Conservation (phyloP, 2,888 invertebrate genomes). For the Caenorhabditis macrosperma region DNA sequence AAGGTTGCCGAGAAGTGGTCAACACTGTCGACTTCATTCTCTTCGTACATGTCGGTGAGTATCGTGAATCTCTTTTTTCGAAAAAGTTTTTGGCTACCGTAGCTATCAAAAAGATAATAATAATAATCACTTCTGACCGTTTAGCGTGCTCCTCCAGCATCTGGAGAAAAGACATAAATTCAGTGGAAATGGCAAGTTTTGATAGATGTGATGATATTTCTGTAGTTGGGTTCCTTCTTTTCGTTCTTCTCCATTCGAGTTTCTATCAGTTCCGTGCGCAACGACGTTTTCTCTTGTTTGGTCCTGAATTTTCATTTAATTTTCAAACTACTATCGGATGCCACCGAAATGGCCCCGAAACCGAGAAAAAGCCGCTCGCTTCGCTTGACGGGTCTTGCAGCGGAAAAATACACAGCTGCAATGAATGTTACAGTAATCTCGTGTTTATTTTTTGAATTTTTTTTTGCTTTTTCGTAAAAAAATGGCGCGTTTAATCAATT, state of each 20-base stretch:
- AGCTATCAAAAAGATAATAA: too few relatives aligned
- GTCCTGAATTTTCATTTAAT: not conserved
- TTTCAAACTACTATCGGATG: too few relatives aligned
- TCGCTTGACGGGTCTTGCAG: too few relatives aligned
- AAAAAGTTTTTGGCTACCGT: too few relatives aligned
- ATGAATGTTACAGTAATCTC: too few relatives aligned
- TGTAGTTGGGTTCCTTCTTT: not conserved
- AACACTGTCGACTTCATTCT: constrained; percentile 83
- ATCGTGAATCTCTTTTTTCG: not conserved
- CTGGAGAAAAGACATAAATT: constrained; percentile 55
- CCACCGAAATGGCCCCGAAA: too few relatives aligned
- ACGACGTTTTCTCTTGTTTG: not conserved
- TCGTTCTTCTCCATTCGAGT: not conserved
- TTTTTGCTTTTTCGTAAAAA: too few relatives aligned
- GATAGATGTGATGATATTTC: constrained; percentile 13
- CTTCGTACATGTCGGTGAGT: constrained; percentile 77
- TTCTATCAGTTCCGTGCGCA: not conserved
- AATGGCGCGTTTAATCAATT: too few relatives aligned
- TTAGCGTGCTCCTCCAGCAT: constrained; percentile 66
- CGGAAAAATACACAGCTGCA: too few relatives aligned
- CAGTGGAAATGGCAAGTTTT: constrained; percentile 40
- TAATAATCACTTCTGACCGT: too few relatives aligned
- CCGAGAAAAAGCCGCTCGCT: too few relatives aligned
- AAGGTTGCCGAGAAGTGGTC: constrained; percentile 97
- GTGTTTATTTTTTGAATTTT: too few relatives aligned